phyloP scores from a whole-genome alignment of 2,888 invertebrate species.

The Adineta ricciae region DNA sequence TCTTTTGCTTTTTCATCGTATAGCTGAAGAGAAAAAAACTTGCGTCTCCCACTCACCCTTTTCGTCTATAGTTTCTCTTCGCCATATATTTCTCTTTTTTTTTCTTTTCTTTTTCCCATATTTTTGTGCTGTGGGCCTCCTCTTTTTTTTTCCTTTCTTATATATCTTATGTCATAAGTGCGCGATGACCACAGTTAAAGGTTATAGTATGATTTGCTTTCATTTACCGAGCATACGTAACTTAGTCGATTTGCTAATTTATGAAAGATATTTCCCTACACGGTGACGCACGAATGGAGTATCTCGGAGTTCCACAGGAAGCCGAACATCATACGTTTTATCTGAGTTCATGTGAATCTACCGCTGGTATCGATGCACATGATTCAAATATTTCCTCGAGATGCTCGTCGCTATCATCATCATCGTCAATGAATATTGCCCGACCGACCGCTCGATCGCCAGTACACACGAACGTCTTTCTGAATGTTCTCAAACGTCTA shows the following conservation, averaged over 20 bases:
- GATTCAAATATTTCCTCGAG: neutral
- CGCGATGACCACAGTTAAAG: neutral
- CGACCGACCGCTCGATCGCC: neutral
- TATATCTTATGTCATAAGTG: neutral
- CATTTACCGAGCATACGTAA: neutral
- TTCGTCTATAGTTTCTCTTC: neutral
- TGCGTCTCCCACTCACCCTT: neutral
- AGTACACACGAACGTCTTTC: neutral
- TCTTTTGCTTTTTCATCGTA: neutral
- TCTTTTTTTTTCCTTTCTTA: neutral
- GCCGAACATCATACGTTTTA: neutral
- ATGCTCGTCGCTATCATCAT: neutral
- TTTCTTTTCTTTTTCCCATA: neutral
- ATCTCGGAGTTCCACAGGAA: neutral
- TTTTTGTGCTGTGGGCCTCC: neutral
- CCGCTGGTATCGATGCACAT: neutral
- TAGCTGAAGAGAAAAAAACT: neutral
- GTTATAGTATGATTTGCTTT: neutral
- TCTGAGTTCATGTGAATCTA: neutral
- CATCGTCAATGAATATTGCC: neutral
- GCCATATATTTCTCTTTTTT: neutral
- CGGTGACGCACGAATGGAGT: neutral
- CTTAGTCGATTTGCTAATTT: neutral
- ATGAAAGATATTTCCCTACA: neutral
- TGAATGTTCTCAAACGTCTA: neutral